Conservation (phyloP, 2,797 vertebrate species). For the Hozukius guyotensis region DNA sequence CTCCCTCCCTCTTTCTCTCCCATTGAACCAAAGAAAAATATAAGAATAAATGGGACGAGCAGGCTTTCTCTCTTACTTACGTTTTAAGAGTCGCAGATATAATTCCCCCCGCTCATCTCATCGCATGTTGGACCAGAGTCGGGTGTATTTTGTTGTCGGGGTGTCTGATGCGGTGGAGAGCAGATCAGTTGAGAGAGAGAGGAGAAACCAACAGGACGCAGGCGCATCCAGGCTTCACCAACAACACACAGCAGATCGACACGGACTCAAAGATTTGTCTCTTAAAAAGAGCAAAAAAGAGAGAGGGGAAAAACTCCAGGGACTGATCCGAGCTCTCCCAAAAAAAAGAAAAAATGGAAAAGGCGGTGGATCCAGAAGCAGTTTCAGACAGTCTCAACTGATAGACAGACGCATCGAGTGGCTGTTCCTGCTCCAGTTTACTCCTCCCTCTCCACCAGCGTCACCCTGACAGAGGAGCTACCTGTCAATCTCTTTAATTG, state of each 20-base stretch:
- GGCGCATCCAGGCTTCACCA: constrained; percentile 86
- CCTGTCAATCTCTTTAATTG: constrained; percentile 99
- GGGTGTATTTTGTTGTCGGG: constrained; percentile 45
- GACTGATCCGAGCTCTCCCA: constrained; percentile 89
- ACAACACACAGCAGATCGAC: constrained; percentile 81
- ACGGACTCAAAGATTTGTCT: constrained; percentile 81
- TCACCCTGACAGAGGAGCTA: constrained; percentile 98
- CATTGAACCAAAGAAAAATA: constrained; percentile 30
- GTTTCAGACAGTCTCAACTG: constrained; percentile 99
- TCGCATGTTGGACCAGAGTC: constrained; percentile 67
- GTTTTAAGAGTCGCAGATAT: constrained; percentile 69
- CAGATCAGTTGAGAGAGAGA: constrained; percentile 65
- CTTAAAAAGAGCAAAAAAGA: constrained; percentile 36
- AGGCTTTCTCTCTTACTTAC: constrained; percentile 68
- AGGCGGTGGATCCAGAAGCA: constrained; percentile 92
- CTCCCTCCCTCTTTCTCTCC: constrained; percentile 74
- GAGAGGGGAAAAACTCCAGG: constrained; percentile 84
- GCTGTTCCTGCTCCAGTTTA: constrained; percentile 94
- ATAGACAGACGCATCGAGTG: constrained; percentile 99
- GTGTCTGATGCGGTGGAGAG: constrained; percentile 75
- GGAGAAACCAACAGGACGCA: constrained; percentile 77
- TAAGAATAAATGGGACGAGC: constrained; percentile 33
- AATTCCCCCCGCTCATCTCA: constrained; percentile 71
- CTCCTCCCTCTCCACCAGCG: constrained; percentile 95
- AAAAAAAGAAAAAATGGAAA: constrained; percentile 83